Base-by-base conservation (phyloP, 2,797 vertebrate species). In the Tokudaia tokunoshimensis region DNA sequence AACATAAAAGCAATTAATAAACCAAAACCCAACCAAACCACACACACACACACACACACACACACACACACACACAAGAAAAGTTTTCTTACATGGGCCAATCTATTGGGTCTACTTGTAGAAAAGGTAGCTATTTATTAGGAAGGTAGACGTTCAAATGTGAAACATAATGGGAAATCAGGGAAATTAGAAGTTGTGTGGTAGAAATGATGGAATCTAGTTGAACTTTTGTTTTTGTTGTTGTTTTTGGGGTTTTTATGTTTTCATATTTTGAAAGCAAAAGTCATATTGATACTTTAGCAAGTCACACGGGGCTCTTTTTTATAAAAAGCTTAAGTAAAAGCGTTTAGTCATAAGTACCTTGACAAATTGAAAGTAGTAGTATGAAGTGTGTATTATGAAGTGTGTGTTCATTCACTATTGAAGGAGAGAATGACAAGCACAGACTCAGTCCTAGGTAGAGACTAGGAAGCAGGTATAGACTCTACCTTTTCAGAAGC, bases 261-360 rank as follows among this genome's bases (percentile, higher is more conserved):
- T 87, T 95, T 93, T 83, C 41, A 75, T 44, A n/a, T 85, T 94
- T 61, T 91, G 50, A 90, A 72, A 89, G 22, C 72, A 34, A 91
- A 93, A 83, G 93, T 90, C n/a, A 26, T 15, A 37, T 92, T 76
- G 92, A 44, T 85, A 1, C 29, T 19, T 93, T 87, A 90, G 9
- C 13, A n/a, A 37, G 20, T 8, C 19, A 29, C 8, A 29, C 78
- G 17, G 29, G 0, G 9, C 86, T 93, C 4, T 89, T 96, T 93
- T 76, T 3, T 15, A 41, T 52, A 17, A 63, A 63, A 84, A 92
- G 24, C 50, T 72, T 41, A 82, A 91, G 24, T 61, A 8, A 86
- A 76, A 37, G 31, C 67, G 22, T 83, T 93, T 86, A 79, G 57
- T 91, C 15, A 52, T 63, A 92, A 94, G 7, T 59, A 41, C 26